phyloP scores from a whole-genome alignment of 2,888 invertebrate species.

The Cephus spinipes region DNA sequence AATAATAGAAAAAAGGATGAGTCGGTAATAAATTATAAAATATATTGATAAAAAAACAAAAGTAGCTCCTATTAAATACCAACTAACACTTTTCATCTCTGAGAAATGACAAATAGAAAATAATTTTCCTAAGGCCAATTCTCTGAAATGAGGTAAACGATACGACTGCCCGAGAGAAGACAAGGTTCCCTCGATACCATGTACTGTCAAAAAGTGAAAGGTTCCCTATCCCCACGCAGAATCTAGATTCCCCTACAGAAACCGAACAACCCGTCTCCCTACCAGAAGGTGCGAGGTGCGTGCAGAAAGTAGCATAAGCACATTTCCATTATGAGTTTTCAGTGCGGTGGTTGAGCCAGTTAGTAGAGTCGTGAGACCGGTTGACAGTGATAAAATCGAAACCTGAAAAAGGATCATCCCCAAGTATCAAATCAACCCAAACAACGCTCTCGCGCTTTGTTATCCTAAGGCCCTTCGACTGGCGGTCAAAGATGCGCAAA shows the following conservation, averaged over 20 bases:
- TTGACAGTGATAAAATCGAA: background rate
- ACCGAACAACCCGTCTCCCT: slow-evolving; percentile 14
- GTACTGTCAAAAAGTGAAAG: slow-evolving; percentile 63
- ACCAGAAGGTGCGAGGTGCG: slow-evolving; percentile 9
- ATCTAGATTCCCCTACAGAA: slow-evolving; percentile 38
- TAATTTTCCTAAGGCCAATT: background rate
- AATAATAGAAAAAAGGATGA: background rate
- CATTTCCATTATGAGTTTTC: slow-evolving; percentile 21
- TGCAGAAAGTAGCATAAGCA: slow-evolving; percentile 14
- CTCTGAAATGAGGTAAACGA: background rate
- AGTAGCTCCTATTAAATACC: background rate
- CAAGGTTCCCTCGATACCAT: background rate
- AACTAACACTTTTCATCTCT: background rate
- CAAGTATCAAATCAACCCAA: background rate
- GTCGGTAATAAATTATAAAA: background rate
- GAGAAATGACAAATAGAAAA: background rate
- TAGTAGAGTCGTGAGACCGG: background rate
- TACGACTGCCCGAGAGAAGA: background rate
- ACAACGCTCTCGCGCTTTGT: background rate
- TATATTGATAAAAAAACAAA: background rate
- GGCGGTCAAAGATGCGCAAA: background rate
- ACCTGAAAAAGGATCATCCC: background rate
- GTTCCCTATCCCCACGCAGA: slow-evolving; percentile 50
- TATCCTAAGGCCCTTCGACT: background rate
- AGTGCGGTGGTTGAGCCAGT: slow-evolving; percentile 1